Conservation (phyloP, 1,140 invertebrate genomes). For the Drosophila murphyi region DNA sequence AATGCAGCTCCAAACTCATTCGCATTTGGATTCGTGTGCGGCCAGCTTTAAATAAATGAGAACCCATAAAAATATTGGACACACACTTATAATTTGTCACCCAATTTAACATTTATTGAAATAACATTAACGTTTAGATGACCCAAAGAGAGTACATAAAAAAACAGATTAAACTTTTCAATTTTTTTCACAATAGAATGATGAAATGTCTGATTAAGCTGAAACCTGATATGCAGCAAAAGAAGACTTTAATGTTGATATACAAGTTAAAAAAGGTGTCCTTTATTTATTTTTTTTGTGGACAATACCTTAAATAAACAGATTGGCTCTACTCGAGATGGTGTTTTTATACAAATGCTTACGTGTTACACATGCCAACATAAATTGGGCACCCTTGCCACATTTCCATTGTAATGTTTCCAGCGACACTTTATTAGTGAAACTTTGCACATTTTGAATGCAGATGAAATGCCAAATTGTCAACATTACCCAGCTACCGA, state of each 20-base stretch:
- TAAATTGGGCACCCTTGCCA: background rate
- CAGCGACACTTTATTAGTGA: background rate
- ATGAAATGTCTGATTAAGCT: too few relatives aligned
- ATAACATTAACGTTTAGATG: background rate
- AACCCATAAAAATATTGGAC: background rate
- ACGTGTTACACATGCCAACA: background rate
- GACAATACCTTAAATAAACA: too few relatives aligned
- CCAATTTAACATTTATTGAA: conserved; percentile 9
- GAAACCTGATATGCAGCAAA: too few relatives aligned
- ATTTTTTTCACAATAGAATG: too few relatives aligned
- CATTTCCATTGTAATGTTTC: conserved; percentile 2
- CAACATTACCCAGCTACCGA: conserved; percentile 3
- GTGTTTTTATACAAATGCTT: too few relatives aligned
- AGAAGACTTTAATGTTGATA: too few relatives aligned
- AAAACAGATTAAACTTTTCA: too few relatives aligned
- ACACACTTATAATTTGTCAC: background rate
- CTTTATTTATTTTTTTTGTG: too few relatives aligned
- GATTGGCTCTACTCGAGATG: too few relatives aligned
- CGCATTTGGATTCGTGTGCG: conserved; percentile 19
- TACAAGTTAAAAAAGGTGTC: too few relatives aligned
- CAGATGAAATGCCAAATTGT: conserved; percentile 66
- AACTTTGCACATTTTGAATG: conserved; percentile 19
- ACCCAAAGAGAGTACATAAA: too few relatives aligned
- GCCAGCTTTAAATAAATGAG: background rate
- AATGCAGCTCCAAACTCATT: conserved; percentile 20